phyloP scores from a whole-genome alignment of 2,113 vertebrate species.

The Rhinopomastus cyanomelas region DNA sequence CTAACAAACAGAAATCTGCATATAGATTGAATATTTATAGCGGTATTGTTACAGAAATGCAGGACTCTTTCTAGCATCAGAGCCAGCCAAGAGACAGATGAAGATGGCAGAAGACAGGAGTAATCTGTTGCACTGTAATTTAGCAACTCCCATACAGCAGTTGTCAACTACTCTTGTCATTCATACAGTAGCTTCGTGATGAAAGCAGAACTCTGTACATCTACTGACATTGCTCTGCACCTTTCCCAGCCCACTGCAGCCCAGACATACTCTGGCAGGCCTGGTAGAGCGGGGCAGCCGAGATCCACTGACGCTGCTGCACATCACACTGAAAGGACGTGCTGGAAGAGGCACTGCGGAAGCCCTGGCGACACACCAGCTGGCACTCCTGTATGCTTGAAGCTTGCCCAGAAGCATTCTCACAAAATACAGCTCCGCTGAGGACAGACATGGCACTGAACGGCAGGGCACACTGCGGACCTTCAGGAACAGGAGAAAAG shows the following conservation, averaged over 20 bases:
- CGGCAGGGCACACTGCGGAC: constrained; percentile 74
- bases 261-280: constrained; percentile 83
- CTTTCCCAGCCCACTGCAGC: not conserved
- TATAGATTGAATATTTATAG: constrained; percentile 37
- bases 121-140: not conserved
- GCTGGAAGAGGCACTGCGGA: constrained; percentile 63
- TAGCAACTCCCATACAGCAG: not conserved
- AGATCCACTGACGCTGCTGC: constrained; percentile 65
- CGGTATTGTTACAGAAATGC: not conserved
- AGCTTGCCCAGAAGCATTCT: not conserved
- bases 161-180: not conserved
- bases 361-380: constrained; percentile 80
- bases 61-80: not conserved
- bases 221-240: not conserved
- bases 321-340: constrained; percentile 70
- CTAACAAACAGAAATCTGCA: constrained; percentile 35
- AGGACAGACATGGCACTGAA: constrained; percentile 49
- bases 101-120: not conserved
- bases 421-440: constrained; percentile 80
- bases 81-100: not conserved
- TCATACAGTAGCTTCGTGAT: not conserved
- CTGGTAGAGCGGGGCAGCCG: constrained; percentile 59
- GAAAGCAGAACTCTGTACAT: not conserved
- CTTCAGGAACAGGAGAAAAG: constrained; percentile 54
- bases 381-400: constrained; percentile 72